Evolutionary conservation across 2,888 invertebrate genomes (phyloP).

Genomic region (Aspidiotus rigidus): DNA sequence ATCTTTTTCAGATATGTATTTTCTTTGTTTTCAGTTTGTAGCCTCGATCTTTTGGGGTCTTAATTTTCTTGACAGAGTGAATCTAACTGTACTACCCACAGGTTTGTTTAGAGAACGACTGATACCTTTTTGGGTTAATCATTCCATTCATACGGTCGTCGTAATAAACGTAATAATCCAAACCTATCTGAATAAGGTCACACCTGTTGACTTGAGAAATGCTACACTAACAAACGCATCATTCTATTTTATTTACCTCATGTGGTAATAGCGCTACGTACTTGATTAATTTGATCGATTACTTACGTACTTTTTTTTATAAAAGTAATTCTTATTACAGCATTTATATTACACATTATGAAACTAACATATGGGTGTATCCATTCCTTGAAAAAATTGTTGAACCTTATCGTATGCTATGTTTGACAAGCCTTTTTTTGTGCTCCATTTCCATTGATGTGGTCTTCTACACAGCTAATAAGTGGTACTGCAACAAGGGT

Average conservation of each 20-base stretch:
- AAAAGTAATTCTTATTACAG: slow-evolving; percentile 37
- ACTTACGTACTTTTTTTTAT: too few species aligned
- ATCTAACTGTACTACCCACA: too few species aligned
- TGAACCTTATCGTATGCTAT: slow-evolving; percentile 43
- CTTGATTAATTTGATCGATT: too few species aligned
- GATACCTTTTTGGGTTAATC: slow-evolving; percentile 53
- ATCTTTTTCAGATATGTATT: too few species aligned
- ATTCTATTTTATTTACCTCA: background rate
- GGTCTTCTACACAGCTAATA: too few species aligned
- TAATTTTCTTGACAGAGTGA: too few species aligned
- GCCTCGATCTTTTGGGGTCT: too few species aligned
- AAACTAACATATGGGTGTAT: slow-evolving; percentile 48
- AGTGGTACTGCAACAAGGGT: too few species aligned
- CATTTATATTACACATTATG: slow-evolving; percentile 46
- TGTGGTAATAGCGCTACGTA: background rate
- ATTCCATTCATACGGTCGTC: slow-evolving; percentile 52
- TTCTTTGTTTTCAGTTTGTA: too few species aligned
- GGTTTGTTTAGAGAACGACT: slow-evolving; percentile 43
- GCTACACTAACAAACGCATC: background rate
- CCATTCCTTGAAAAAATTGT: slow-evolving; percentile 48
- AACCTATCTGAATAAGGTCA: slow-evolving; percentile 4
- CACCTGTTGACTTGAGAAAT: too few species aligned
- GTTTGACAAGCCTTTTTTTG: too few species aligned
- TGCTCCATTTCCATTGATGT: too few species aligned
- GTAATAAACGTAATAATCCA: slow-evolving; percentile 44